Evolutionary conservation across 2,797 vertebrate genomes (phyloP).

Genomic region (Arnoldichthys spilopterus): DNA sequence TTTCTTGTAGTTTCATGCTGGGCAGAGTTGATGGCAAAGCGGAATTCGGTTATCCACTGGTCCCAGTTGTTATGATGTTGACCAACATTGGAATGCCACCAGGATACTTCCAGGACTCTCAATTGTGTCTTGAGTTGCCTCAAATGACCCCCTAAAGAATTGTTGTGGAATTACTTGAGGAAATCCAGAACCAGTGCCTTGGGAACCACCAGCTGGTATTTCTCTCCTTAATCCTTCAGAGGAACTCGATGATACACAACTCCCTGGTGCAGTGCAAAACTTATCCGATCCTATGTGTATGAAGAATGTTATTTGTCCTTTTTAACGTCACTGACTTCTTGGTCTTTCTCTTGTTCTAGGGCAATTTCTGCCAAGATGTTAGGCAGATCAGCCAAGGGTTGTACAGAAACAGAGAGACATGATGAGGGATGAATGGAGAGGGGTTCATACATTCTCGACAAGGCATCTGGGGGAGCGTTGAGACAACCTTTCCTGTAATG

Average conservation of each 20-base stretch:
- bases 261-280: too few species aligned
- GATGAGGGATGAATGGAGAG: too few species aligned
- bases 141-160: not conserved
- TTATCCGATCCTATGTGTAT: too few species aligned
- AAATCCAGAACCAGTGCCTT: not conserved
- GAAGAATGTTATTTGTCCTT: too few species aligned
- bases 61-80: not conserved
- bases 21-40: conserved; percentile 17
- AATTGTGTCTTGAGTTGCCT: not conserved
- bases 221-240: not conserved
- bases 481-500: too few species aligned
- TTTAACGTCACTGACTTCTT: too few species aligned
- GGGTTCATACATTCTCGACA: not conserved
- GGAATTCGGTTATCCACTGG: not conserved
- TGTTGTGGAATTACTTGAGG: not conserved
- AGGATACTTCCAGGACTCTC: not conserved
- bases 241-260: too few species aligned
- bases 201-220: not conserved
- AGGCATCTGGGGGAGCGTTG: not conserved
- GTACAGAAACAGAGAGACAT: too few species aligned
- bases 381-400: too few species aligned
- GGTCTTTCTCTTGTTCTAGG: too few species aligned
- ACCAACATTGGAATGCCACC: not conserved
- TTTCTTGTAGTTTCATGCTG: not conserved
- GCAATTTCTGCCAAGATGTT: too few species aligned